These are phyloP conservation scores for Dynastes hyllus DNA, from an alignment of 2,888 invertebrate species.

Conservation along the genomic window DNA sequence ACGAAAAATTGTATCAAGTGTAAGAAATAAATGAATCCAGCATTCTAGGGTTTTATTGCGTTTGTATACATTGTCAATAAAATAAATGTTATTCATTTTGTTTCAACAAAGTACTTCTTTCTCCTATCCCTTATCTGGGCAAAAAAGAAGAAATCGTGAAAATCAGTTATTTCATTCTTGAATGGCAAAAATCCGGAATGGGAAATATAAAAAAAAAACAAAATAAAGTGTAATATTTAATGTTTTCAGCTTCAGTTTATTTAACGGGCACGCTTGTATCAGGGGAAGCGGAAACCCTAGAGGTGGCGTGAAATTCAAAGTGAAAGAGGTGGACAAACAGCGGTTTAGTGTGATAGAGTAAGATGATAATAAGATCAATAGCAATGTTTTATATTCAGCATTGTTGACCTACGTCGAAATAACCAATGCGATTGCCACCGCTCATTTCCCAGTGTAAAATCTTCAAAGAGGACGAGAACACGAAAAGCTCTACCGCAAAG, in stretches of 20 bases:
- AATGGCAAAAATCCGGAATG: too few relatives aligned
- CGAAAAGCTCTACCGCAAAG: not conserved
- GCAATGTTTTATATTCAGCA: constrained; percentile 48
- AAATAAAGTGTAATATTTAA: too few relatives aligned
- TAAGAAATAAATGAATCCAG: too few relatives aligned
- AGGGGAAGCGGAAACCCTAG: constrained; percentile 33
- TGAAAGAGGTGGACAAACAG: constrained; percentile 33
- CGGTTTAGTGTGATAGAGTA: constrained; percentile 34
- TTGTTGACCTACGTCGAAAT: constrained; percentile 45
- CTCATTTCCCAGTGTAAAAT: constrained; percentile 35
- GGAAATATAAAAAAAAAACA: too few relatives aligned
- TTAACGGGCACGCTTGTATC: constrained; percentile 18
- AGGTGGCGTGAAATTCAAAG: constrained; percentile 34
- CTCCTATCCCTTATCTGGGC: too few relatives aligned
- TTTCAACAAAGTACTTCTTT: too few relatives aligned
- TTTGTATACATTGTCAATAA: too few relatives aligned
- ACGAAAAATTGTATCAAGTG: too few relatives aligned
- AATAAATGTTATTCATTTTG: too few relatives aligned
- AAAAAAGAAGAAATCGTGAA: too few relatives aligned
- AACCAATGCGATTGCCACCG: constrained; percentile 40
- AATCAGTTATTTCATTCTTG: too few relatives aligned
- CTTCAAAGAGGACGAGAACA: constrained; percentile 4
- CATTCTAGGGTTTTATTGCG: too few relatives aligned
- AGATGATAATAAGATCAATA: constrained; percentile 50
- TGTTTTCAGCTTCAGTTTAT: constrained; percentile 3